These are phyloP conservation scores for Melanogrammus aeglefinus DNA, from an alignment of 2,797 vertebrate species.

Conservation along the genomic window DNA sequence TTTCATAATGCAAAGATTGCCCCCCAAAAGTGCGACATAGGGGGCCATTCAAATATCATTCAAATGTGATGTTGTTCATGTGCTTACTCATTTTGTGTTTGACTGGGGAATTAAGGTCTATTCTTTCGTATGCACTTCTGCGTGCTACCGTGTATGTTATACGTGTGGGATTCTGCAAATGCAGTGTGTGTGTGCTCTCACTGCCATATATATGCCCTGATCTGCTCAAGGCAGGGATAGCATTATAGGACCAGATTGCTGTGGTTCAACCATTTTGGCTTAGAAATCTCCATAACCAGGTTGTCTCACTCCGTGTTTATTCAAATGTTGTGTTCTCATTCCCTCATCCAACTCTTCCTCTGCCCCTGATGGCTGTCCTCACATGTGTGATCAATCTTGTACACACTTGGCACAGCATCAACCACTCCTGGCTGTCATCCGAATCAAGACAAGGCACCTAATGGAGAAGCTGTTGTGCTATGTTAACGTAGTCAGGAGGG, in stretches of 20 bases:
- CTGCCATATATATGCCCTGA: constrained; percentile 2
- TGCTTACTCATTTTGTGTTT: constrained; percentile 26
- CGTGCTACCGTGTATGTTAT: background rate
- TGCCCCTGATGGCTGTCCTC: background rate
- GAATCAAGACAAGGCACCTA: background rate
- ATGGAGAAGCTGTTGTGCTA: background rate
- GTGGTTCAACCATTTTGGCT: background rate
- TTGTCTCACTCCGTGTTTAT: background rate
- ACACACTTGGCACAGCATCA: background rate
- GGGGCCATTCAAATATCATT: background rate
- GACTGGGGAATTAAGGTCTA: background rate
- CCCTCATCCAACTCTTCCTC: background rate
- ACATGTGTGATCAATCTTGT: background rate
- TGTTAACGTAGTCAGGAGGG: background rate
- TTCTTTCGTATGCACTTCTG: background rate
- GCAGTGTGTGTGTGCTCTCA: background rate
- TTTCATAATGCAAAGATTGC: constrained; percentile 12
- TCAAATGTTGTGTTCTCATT: background rate
- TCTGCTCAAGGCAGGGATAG: constrained; percentile 6
- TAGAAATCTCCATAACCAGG: background rate
- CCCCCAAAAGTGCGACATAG: constrained; percentile 12
- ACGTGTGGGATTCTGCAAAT: background rate
- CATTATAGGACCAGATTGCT: background rate
- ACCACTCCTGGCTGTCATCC: background rate
- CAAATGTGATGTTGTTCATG: background rate